These are phyloP conservation scores for Bothrops jararaca DNA, from an alignment of 2,113 vertebrate species.

Conservation along the genomic window DNA sequence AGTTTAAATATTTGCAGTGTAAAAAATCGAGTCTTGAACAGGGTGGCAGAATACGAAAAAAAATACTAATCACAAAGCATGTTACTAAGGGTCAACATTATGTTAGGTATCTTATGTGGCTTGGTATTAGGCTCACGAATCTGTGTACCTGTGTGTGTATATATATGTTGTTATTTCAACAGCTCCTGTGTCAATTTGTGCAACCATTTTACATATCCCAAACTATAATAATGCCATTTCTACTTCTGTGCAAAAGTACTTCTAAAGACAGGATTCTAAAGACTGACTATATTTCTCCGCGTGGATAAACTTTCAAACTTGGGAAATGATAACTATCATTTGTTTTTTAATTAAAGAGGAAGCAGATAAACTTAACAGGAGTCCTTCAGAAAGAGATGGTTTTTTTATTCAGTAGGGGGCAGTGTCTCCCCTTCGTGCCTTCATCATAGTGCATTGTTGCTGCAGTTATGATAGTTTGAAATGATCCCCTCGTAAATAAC, in stretches of 20 bases:
- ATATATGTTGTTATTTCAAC: not conserved
- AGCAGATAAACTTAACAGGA: slow-evolving; percentile 5
- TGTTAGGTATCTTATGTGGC: not conserved
- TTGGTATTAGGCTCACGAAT: not conserved
- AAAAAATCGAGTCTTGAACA: slow-evolving; percentile 1
- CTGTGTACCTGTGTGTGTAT: not conserved
- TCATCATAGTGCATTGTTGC: not conserved
- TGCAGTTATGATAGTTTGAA: not conserved
- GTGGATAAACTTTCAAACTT: not conserved
- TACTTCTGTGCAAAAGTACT: not conserved
- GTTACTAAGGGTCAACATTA: not conserved
- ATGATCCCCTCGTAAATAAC: slow-evolving; percentile 8
- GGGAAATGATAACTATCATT: not conserved
- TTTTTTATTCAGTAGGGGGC: slow-evolving; percentile 1
- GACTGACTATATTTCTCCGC: not conserved
- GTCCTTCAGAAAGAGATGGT: not conserved
- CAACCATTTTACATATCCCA: not conserved
- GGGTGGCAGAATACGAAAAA: slow-evolving; percentile 8
- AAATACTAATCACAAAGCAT: not conserved
- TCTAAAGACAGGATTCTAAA: not conserved
- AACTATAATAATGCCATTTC: not conserved
- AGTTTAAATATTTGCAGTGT: slow-evolving; percentile 26
- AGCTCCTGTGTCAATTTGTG: not conserved
- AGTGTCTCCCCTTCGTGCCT: not conserved
- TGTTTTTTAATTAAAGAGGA: not conserved